These are phyloP conservation scores for Atlantisia rogersi DNA, from an alignment of 2,113 vertebrate genomes.

Conservation along the genomic window DNA sequence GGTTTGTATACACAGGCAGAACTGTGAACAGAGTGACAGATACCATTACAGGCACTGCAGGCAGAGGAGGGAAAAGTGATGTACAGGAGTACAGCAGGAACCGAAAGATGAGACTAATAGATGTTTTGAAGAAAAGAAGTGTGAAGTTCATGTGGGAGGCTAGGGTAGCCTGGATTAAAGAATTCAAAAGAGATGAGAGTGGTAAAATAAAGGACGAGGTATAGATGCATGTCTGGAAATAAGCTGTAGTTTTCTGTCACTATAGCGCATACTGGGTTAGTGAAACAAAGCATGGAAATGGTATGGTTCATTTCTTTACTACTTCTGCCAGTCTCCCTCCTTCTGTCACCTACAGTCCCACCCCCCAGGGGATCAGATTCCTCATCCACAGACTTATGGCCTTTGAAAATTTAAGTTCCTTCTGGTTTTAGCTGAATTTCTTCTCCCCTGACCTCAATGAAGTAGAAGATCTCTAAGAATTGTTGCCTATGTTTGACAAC, in stretches of 20 bases:
- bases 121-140: neutral
- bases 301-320: neutral
- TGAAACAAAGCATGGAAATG: neutral
- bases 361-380: neutral
- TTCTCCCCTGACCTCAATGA: neutral
- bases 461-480: neutral
- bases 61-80: neutral
- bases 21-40: neutral
- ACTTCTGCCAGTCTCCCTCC: neutral
- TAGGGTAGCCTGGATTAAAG: neutral
- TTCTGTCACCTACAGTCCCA: neutral
- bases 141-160: neutral
- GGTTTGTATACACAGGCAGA: neutral
- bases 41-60: neutral
- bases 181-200: neutral
- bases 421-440: neutral
- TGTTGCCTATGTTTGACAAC: neutral
- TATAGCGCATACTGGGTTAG: neutral
- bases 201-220: neutral
- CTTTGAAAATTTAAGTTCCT: neutral
- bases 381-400: neutral
- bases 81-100: accelerated
- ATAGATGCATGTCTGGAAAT: neutral
- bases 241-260: neutral
- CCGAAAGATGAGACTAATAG: neutral